Conservation (phyloP, 2,113 vertebrate species). For the Nymphicus hollandicus region DNA sequence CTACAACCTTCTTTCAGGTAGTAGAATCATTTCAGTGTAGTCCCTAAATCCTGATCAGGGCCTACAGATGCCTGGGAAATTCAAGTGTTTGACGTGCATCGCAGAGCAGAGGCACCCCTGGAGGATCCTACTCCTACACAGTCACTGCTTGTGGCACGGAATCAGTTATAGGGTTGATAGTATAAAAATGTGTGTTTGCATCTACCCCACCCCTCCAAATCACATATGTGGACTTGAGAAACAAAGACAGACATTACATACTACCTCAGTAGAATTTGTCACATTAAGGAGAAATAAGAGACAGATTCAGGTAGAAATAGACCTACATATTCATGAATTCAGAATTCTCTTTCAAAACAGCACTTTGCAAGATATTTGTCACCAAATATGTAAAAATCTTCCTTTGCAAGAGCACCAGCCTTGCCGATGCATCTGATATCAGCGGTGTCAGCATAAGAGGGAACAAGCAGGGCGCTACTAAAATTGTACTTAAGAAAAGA, state of each 20-base stretch:
- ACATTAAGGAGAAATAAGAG: not conserved
- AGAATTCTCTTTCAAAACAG: not conserved
- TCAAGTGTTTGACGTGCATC: not conserved
- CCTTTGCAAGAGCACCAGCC: not conserved
- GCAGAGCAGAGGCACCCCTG: not conserved
- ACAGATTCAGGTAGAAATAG: not conserved
- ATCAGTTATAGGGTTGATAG: not conserved
- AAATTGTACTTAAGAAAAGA: not conserved
- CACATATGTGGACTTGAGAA: not conserved
- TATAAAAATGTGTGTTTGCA: not conserved
- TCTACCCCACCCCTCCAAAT: not conserved
- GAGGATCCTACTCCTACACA: not conserved
- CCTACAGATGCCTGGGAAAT: not conserved
- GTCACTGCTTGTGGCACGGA: not conserved
- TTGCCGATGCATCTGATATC: accelerated
- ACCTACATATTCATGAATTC: not conserved
- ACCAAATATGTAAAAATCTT: not conserved
- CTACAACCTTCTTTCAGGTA: too few relatives aligned
- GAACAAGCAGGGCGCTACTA: not conserved
- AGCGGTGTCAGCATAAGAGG: not conserved
- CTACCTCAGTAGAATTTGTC: not conserved
- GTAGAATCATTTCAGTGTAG: not conserved
- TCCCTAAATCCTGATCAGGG: not conserved
- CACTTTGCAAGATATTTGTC: not conserved
- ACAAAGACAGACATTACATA: not conserved